Evolutionary conservation across 1,140 invertebrate genomes (phyloP), one percentile per base, ranked within the genome.

Genomic region (Archivesica marissinica): DNA sequence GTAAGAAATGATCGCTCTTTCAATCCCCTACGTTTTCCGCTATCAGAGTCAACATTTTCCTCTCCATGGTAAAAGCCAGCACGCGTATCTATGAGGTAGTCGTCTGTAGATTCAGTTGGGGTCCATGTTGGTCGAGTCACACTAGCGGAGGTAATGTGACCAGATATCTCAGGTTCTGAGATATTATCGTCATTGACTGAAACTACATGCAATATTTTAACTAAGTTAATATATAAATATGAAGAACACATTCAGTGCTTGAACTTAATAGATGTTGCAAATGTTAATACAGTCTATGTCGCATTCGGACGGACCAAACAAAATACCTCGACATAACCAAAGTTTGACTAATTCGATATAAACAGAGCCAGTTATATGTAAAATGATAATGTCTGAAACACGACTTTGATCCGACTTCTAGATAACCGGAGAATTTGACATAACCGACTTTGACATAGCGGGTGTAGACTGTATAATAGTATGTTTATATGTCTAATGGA

Each of bases 1-100:
- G 68, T 72, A 47, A 72, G 41, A 79, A 79, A 79, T 64, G 77
- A 66, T 20, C 56, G 56, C 23, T 79, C 77, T 59, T 64, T 79
- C 33, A 59, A 56, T n/a, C 74, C 44, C 74, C 47, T 66, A 64
- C 77, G 56, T 66, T 79, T 79, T 66, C 59, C 59, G 28, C 41
- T 61, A 28, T 79, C 77, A 59, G 50, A 56, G n/a, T 79, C 77
- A 33, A n/a, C 52, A 11, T 77, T 41, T 17, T 79, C 77, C 6
- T 78, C 76, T 28, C 23, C 52, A 17, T 33, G 4, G 47, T 44
- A 64, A 64, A 78, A 78, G 17, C 52, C 47, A 23, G 23, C 30
- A 15, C 77, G 38, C 47, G 77, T n/a, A 9, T 66, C 77, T 11
- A 50, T n/a, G 6, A 79, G 77, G 13, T 2, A 50, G 13, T 44